These are phyloP conservation scores for Solea solea DNA, from an alignment of 2,113 vertebrate genomes.

Conservation along the genomic window DNA sequence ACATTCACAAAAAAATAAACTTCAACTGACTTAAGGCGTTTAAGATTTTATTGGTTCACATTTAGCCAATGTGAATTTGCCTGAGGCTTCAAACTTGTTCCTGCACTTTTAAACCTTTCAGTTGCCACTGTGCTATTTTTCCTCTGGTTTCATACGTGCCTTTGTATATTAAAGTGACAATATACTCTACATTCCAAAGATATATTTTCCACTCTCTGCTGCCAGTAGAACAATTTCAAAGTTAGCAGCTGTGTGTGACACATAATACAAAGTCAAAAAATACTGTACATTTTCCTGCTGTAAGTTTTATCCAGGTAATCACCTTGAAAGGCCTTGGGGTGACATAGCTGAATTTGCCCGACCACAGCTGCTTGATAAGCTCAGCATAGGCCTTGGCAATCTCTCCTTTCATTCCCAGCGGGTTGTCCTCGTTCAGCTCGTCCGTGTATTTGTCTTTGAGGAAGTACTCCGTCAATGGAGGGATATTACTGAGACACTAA, in stretches of 20 bases:
- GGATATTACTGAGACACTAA: conserved; percentile 98
- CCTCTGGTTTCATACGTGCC: too few relatives aligned
- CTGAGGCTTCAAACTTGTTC: neutral
- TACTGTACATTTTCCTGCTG: neutral
- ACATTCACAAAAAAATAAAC: neutral
- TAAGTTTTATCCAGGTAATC: conserved; percentile 17
- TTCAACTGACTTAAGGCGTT: too few relatives aligned
- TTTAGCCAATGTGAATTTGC: too few relatives aligned
- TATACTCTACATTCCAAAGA: neutral
- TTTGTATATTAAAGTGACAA: neutral
- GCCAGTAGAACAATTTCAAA: neutral
- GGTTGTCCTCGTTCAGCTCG: conserved; percentile 98
- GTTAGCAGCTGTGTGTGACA: neutral
- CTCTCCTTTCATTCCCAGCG: conserved; percentile 98
- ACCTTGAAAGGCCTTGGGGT: conserved; percentile 98
- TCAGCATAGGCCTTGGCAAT: conserved; percentile 96
- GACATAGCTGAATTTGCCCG: conserved; percentile 95
- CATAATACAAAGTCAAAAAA: neutral
- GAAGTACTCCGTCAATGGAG: conserved; percentile 96
- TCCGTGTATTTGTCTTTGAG: conserved; percentile 96
- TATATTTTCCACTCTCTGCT: neutral
- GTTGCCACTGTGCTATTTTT: too few relatives aligned
- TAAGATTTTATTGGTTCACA: too few relatives aligned
- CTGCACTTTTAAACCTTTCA: neutral
- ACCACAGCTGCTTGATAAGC: conserved; percentile 97